Evolutionary conservation across 1,140 invertebrate genomes (phyloP).

Genomic region (Caenorhabditis latens): DNA sequence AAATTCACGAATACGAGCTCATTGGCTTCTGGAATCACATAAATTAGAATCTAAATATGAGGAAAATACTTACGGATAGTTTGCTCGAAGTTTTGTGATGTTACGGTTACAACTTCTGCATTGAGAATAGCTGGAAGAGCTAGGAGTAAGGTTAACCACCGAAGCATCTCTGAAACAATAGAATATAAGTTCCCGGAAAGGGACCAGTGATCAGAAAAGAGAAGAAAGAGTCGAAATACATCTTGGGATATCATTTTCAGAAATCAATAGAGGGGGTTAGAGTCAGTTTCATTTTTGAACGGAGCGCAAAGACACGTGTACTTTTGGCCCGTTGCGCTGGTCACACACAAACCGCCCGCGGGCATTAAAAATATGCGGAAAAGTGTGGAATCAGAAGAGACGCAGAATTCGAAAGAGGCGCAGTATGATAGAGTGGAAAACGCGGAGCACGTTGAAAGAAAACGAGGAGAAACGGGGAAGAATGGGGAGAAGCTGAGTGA

Average conservation of each 20-base stretch:
- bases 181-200: no score
- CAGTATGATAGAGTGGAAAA: not conserved
- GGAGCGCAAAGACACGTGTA: constrained; percentile 18
- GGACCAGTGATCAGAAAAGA: not conserved
- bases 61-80: constrained; percentile 37
- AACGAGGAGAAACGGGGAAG: not conserved
- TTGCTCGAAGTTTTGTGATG: constrained; percentile 47
- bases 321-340: constrained; percentile 39
- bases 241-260: not conserved
- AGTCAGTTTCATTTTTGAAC: not conserved
- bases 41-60: not conserved
- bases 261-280: not conserved
- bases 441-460: constrained; percentile 3
- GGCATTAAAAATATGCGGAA: constrained; percentile 21
- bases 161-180: constrained; percentile 13
- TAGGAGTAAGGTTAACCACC: constrained; percentile 46
- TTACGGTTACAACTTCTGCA: constrained; percentile 49
- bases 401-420: constrained; percentile 19
- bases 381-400: constrained; percentile 27
- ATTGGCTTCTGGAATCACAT: constrained; percentile 68
- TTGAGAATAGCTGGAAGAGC: not conserved
- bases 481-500: not conserved
- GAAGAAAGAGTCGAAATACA: not conserved
- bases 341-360: constrained; percentile 24
- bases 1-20: constrained; percentile 97